These are phyloP conservation scores for Phengaris arion DNA, from an alignment of 2,888 invertebrate species.

Conservation along the genomic window DNA sequence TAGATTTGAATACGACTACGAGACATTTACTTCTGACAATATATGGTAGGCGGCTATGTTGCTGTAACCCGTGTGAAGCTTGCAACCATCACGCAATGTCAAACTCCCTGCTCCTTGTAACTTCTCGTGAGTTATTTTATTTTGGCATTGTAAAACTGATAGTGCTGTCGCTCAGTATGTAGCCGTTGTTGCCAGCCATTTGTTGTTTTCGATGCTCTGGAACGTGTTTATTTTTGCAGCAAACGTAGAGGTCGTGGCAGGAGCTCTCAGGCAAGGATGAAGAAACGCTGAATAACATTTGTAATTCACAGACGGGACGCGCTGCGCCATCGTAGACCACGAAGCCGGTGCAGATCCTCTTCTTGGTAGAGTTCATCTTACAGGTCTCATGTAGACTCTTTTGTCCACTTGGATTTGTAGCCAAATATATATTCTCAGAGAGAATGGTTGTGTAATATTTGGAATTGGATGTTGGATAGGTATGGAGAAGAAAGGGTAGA, in stretches of 20 bases:
- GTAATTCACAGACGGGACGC: conserved; percentile 39
- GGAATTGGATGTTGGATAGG: conserved; percentile 43
- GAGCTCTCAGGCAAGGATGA: conserved; percentile 34
- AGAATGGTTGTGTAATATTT: conserved; percentile 42
- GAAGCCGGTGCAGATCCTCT: conserved; percentile 35
- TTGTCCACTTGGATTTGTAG: conserved; percentile 41
- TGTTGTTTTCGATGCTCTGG: conserved; percentile 35
- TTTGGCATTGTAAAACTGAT: conserved; percentile 37
- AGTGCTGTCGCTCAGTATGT: conserved; percentile 35
- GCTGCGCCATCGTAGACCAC: conserved; percentile 36
- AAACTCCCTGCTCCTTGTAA: conserved; percentile 37
- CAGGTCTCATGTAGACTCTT: conserved; percentile 40
- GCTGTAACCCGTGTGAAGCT: conserved; percentile 38
- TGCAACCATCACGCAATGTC: conserved; percentile 35
- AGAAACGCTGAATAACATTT: conserved; percentile 32
- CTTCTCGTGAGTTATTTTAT: conserved; percentile 35
- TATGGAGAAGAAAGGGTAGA: conserved; percentile 44
- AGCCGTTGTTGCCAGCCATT: conserved; percentile 35
- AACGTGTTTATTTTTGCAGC: conserved; percentile 40
- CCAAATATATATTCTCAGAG: conserved; percentile 44
- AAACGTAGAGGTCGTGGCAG: conserved; percentile 37
- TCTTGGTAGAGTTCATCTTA: conserved; percentile 35
- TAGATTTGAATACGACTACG: conserved; percentile 33
- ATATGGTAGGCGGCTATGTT: conserved; percentile 37
- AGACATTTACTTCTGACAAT: conserved; percentile 34